Conservation (phyloP, 2,797 vertebrate genomes). For the Lepus oiostolus region DNA sequence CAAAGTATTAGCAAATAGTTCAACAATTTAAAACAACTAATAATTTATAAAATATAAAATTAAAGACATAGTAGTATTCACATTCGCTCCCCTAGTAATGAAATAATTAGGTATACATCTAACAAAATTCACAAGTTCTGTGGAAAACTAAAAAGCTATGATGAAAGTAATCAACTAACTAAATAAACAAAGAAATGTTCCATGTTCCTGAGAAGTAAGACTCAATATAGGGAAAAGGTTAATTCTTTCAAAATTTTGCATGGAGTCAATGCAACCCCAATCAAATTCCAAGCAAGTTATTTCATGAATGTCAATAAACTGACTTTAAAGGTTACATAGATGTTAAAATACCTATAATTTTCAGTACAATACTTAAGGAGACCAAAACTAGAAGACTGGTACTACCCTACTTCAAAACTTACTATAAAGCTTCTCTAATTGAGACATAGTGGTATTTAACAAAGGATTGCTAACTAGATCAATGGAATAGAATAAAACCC, state of each 20-base stretch:
- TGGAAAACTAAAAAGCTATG: neutral
- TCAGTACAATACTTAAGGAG: neutral
- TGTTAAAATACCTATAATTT: no score
- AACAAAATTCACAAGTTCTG: neutral
- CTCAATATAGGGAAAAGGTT: neutral
- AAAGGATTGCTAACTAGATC: no score
- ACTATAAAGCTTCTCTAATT: neutral
- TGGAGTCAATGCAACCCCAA: neutral
- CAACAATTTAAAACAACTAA: neutral
- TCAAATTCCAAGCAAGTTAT: neutral
- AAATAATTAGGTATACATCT: neutral
- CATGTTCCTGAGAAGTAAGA: neutral
- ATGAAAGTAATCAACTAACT: no score
- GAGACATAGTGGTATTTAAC: no score
- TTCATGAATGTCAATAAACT: neutral
- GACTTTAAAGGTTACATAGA: neutral
- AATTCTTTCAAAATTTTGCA: neutral
- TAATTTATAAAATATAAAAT: no score
- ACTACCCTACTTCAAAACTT: neutral
- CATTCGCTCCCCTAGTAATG: neutral
- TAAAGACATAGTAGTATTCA: no score
- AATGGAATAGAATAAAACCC: no score
- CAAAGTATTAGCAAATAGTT: neutral
- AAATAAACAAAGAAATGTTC: neutral
- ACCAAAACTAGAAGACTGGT: neutral